phyloP scores from a whole-genome alignment of 2,113 vertebrate genomes.

The Pteropus alecto region DNA sequence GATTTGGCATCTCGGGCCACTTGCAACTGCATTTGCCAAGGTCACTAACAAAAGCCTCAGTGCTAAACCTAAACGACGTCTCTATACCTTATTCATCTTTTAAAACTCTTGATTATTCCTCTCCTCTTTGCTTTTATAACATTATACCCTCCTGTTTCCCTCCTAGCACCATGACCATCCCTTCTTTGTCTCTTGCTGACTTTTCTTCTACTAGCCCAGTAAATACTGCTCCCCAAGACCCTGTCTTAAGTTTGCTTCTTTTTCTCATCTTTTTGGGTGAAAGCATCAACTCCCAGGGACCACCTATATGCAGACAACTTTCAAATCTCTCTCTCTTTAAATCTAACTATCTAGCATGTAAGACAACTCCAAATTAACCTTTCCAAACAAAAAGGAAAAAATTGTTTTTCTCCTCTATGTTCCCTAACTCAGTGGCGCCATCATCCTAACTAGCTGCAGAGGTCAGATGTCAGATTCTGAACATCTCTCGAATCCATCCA shows the following conservation, averaged over 20 bases:
- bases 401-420: neutral
- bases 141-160: neutral
- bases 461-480: neutral
- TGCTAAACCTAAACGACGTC: neutral
- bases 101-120: neutral
- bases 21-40: too few relatives aligned
- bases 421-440: neutral
- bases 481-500: neutral
- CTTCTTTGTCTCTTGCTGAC: neutral
- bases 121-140: neutral
- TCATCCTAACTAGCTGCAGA: neutral
- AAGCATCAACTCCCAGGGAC: neutral
- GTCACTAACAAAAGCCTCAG: neutral
- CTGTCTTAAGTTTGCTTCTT: neutral
- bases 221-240: neutral
- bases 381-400: neutral
- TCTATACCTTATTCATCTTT: neutral
- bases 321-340: neutral
- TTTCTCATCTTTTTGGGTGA: neutral
- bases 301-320: neutral
- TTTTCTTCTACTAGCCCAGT: neutral
- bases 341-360: neutral
- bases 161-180: accelerated
- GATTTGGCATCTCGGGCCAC: too few relatives aligned
- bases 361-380: too few relatives aligned